Evolutionary conservation across 2,797 vertebrate species (phyloP), one percentile per base, ranked within the genome.

Genomic region (Chromis chromis): DNA sequence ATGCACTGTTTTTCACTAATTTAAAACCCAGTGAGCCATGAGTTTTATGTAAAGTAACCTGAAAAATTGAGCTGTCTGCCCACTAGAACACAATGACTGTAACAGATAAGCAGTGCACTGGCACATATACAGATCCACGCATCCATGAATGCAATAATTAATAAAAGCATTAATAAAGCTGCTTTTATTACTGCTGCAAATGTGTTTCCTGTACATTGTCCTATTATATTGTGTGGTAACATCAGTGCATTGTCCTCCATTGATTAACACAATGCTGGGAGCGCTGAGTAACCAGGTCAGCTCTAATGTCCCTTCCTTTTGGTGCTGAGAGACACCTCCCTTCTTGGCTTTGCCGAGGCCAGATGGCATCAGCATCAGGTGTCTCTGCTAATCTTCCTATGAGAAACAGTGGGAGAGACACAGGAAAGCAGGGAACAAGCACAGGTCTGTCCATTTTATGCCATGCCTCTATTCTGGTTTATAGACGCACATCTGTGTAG

Each of bases 301-400:
- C 28, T 64, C 55, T 63, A 59, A 65, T 59, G 82, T 79, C 75
- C 64, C 49, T 84, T 70, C 76, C 81, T 65, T 82, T 79, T 79
- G 58, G 68, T 78, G 67, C 65, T 8, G 74, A 50, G 68, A 84
- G 58, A 82, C 74, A 65, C 76, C 79, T 72, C 70, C 73, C 65
- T 65, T 55, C 73, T 79, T 66, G 82, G 82, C 82, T 83, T 71
- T 59, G 65, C 71, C 21, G 78, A 71, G 73, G 82, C 79, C 92
- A 92, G 91, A 92, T 91, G 92, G 92, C 84, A 69, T 28, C 24
- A 79, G 89, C 91, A 90, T 93, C 90, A 93, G 90, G 91, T 93
- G 89, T 92, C 88, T 81, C 67, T 71, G 88, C 57, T 91, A 88
- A 91, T 91, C 86, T 84, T 71, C 77, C 85, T 39, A 54, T 75